A percentile compares a stretch with the other conserved stretches of the same genome.
Evolutionary conservation across 2,797 vertebrate genomes (phyloP).

Genomic region (Rhinoraja longicauda): DNA sequence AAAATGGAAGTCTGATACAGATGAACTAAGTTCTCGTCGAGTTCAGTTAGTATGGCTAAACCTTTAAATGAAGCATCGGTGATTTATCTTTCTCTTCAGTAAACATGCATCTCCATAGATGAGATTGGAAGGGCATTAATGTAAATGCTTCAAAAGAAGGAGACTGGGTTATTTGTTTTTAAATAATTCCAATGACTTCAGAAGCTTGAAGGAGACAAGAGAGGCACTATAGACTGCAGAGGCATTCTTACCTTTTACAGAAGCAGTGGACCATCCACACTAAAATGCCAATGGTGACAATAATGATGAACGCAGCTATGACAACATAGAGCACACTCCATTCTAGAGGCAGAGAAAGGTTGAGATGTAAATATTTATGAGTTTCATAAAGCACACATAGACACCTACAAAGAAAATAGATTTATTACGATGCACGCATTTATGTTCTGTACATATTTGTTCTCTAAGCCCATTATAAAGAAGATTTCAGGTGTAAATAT

Average conservation of each 20-base stretch:
- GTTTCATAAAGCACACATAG: neutral
- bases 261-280: constrained; percentile 87
- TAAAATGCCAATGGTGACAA: constrained; percentile 77
- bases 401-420: too few species aligned
- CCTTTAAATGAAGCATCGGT: neutral
- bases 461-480: neutral
- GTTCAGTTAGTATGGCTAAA: neutral
- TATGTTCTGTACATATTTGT: neutral
- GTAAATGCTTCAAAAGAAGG: neutral
- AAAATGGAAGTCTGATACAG: neutral
- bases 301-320: constrained; percentile 84
- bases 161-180: neutral
- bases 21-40: neutral
- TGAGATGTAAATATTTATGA: constrained; percentile 11
- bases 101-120: neutral
- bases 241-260: constrained; percentile 74
- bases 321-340: constrained; percentile 99
- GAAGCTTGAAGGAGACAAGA: neutral
- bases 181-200: neutral
- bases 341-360: constrained; percentile 61
- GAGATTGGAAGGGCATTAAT: neutral
- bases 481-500: neutral
- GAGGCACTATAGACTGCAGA: neutral
- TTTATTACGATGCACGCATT: too few species aligned
- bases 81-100: neutral